phyloP scores from a whole-genome alignment of 2,113 vertebrate genomes.

The Semnornis frantzii region DNA sequence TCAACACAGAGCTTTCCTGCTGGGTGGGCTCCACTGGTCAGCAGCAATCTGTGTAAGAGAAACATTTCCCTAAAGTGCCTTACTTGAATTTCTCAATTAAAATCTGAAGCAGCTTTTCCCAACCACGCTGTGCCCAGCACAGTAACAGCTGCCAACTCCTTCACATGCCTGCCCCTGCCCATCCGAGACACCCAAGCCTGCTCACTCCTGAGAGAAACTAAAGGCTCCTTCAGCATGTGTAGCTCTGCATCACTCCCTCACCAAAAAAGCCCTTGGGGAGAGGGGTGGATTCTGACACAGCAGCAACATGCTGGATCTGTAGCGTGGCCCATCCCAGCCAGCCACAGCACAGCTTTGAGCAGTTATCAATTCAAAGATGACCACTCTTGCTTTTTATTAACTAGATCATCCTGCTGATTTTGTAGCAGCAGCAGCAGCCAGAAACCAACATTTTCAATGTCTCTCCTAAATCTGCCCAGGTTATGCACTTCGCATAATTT shows the following conservation, averaged over 20 bases:
- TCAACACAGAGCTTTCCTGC: not conserved
- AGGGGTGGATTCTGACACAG: not conserved
- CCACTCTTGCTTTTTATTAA: not conserved
- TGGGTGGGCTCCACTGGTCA: not conserved
- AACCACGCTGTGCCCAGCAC: not conserved
- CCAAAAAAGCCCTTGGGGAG: not conserved
- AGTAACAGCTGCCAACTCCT: not conserved
- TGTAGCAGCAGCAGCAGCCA: not conserved
- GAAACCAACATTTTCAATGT: not conserved
- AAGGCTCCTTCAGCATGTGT: not conserved
- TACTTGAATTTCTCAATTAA: not conserved
- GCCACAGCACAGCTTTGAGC: not conserved
- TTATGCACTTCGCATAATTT: rapidly evolving
- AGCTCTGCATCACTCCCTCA: not conserved
- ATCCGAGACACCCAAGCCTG: not conserved
- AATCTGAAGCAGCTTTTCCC: not conserved
- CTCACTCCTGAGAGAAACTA: not conserved
- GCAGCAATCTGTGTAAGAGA: not conserved
- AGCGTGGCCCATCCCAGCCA: not conserved
- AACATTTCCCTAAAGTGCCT: not conserved
- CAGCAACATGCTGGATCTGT: not conserved
- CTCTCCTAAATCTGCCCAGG: not conserved
- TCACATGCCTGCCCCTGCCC: not conserved
- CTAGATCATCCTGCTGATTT: not conserved
- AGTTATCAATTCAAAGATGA: not conserved